These are phyloP conservation scores for Drosophila pseudotalamancana DNA, from an alignment of 2,888 invertebrate species.

Conservation along the genomic window DNA sequence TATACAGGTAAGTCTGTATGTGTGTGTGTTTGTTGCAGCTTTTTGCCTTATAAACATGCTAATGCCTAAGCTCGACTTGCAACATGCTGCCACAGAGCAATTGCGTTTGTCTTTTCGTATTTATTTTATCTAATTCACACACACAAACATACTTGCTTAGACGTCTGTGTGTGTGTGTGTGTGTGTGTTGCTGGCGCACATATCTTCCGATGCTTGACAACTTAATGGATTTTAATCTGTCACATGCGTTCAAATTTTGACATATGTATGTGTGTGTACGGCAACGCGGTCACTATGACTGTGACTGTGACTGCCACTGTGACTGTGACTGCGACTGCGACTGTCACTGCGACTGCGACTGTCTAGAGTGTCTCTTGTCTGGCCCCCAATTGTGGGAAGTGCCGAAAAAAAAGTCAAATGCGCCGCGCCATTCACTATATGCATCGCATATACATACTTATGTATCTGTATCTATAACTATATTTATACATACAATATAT, in stretches of 20 bases:
- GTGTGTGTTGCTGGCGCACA: not conserved
- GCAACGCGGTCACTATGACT: constrained; percentile 17
- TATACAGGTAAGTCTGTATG: not conserved
- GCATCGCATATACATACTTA: constrained; percentile 2
- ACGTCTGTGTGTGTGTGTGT: no score
- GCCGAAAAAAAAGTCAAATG: constrained; percentile 31
- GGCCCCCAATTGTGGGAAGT: constrained; percentile 24
- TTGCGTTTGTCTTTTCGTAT: constrained; percentile 26
- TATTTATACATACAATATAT: no score
- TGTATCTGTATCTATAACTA: constrained; percentile 40
- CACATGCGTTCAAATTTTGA: constrained; percentile 75
- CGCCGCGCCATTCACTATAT: constrained; percentile 28
- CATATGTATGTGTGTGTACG: constrained; percentile 35
- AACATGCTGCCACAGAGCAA: constrained; percentile 15
- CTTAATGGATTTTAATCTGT: constrained; percentile 83
- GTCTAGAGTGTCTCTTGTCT: constrained; percentile 43
- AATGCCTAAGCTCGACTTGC: constrained; percentile 50
- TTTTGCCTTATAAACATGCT: constrained; percentile 33
- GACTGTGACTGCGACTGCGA: constrained; percentile 13
- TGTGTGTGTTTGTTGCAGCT: constrained; percentile 25
- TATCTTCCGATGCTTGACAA: constrained; percentile 66
- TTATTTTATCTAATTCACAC: constrained; percentile 43
- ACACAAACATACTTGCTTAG: constrained; percentile 1
- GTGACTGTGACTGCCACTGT: constrained; percentile 33
- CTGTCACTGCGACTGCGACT: constrained; percentile 3